Percentiles rank a stretch among this genome's conserved stretches.
Conservation (phyloP, 2,113 vertebrate species). For the Amphiprion ocellaris region DNA sequence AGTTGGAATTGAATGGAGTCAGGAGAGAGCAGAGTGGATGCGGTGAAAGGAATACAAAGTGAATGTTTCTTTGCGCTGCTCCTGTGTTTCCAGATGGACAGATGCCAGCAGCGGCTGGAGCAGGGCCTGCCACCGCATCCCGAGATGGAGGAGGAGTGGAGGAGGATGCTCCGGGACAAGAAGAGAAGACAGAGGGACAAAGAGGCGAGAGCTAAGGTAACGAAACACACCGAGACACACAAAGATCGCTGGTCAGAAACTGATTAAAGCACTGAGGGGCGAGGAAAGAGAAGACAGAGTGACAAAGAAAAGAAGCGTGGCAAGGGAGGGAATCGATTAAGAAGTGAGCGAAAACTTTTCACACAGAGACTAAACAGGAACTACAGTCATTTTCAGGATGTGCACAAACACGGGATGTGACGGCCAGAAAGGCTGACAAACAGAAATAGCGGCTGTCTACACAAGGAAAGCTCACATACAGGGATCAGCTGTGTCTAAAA, state of each 20-base stretch:
- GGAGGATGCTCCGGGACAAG: conserved; percentile 83
- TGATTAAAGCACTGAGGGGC: conserved; percentile 33
- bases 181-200: conserved; percentile 78
- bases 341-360: conserved; percentile 1
- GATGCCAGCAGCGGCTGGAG: conserved; percentile 83
- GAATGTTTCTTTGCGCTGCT: conserved; percentile 13
- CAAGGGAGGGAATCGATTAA: conserved; percentile 43
- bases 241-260: conserved; percentile 42
- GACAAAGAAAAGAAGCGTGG: conserved; percentile 31
- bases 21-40: conserved; percentile 26
- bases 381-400: not conserved
- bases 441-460: conserved; percentile 25
- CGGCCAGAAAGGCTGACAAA: conserved; percentile 30
- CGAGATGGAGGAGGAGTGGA: conserved; percentile 86
- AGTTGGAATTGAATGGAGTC: conserved; percentile 44
- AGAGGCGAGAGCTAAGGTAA: conserved; percentile 85
- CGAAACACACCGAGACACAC: conserved; percentile 28
- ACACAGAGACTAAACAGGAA: not conserved
- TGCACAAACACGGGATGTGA: conserved; percentile 15
- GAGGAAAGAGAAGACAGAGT: conserved; percentile 20
- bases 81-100: conserved; percentile 82
- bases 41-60: conserved; percentile 68
- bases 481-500: conserved; percentile 35
- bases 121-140: conserved; percentile 87
- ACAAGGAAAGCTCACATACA: conserved; percentile 23